Conservation (phyloP, 2,113 vertebrate genomes). For the Oreocharis arfaki region DNA sequence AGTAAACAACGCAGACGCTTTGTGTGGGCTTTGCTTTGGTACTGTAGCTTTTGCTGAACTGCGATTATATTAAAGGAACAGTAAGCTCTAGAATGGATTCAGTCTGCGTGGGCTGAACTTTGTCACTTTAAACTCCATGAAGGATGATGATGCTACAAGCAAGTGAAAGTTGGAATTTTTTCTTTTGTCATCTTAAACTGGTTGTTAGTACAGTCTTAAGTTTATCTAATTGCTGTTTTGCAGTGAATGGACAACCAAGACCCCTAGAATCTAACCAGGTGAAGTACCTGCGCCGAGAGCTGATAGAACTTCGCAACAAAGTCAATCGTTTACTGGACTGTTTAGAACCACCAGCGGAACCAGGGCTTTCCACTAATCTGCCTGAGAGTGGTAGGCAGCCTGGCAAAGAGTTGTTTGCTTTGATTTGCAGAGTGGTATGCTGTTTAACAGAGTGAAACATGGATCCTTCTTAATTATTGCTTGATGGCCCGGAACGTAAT, state of each 20-base stretch:
- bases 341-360: slow-evolving; percentile 90
- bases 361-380: slow-evolving; percentile 79
- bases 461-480: not conserved
- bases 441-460: not conserved
- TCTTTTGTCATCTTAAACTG: not conserved
- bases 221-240: slow-evolving; percentile 32
- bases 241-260: slow-evolving; percentile 96
- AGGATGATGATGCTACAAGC: not conserved
- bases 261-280: slow-evolving; percentile 97
- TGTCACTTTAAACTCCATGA: not conserved
- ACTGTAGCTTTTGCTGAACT: not conserved
- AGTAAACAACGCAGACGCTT: not conserved
- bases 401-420: not conserved
- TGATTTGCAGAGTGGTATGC: not conserved
- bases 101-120: not conserved
- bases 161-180: not conserved
- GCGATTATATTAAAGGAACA: not conserved
- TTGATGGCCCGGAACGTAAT: not conserved
- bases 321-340: slow-evolving; percentile 94
- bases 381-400: slow-evolving; percentile 80
- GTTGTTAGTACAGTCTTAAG: not conserved
- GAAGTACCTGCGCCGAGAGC: slow-evolving; percentile 93
- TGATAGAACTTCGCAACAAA: slow-evolving; percentile 97
- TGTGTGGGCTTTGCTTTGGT: not conserved
- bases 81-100: not conserved